Conservation (phyloP, 1,140 invertebrate species). For the Phortica variegata region DNA sequence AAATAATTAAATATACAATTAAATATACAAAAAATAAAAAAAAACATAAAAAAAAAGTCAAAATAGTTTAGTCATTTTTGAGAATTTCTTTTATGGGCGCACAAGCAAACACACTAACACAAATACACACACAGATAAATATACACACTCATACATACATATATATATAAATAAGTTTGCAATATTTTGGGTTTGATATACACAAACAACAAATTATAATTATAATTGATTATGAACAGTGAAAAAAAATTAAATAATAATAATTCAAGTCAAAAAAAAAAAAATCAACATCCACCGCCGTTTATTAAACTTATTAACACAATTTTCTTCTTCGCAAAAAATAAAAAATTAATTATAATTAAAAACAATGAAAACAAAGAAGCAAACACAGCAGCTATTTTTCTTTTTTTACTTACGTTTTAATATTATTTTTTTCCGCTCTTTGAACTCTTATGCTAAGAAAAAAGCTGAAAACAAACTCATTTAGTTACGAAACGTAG, state of each 20-base stretch:
- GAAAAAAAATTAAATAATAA: constrained; percentile 42
- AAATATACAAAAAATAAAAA: no score
- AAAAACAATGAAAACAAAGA: no score
- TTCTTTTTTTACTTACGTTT: no score
- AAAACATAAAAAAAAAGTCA: constrained; percentile 10
- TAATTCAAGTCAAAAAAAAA: constrained; percentile 38
- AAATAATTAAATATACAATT: constrained; percentile 49
- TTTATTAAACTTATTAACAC: constrained; percentile 36
- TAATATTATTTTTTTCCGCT: no score
- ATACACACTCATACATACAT: constrained; percentile 18
- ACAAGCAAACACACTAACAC: constrained; percentile 15
- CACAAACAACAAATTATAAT: constrained; percentile 26
- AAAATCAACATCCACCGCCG: constrained; percentile 52
- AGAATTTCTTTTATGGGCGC: constrained; percentile 29
- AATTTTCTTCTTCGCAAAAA: constrained; percentile 38
- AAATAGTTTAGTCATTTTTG: constrained; percentile 11
- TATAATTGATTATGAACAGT: constrained; percentile 26
- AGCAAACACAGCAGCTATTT: no score
- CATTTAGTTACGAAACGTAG: constrained; percentile 14
- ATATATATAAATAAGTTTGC: no score
- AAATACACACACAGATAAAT: constrained; percentile 4
- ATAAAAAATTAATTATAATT: no score
- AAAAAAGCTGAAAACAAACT: constrained; percentile 26
- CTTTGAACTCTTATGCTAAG: no score
- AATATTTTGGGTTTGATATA: constrained; percentile 41